Evolutionary conservation across 2,797 vertebrate species (phyloP).

Genomic region (Enteromius argenteus): DNA sequence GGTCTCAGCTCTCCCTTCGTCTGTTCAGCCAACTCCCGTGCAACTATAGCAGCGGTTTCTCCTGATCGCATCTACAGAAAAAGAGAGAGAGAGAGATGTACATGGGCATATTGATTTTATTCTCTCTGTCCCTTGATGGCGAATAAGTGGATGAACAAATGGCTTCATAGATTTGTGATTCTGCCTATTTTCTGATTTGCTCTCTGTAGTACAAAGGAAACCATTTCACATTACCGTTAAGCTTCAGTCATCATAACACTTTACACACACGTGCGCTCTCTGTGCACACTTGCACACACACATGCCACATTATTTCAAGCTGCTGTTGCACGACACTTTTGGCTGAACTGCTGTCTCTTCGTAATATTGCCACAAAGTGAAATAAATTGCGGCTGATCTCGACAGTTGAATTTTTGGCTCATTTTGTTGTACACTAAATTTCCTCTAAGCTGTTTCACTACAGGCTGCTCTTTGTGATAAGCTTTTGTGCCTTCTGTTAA

Average conservation of each 20-base stretch:
- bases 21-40: constrained; percentile 93
- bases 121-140: constrained; percentile 52
- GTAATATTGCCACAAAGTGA: constrained; percentile 26
- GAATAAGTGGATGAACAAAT: constrained; percentile 58
- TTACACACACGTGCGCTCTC: constrained; percentile 38
- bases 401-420: constrained; percentile 39
- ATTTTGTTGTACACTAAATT: constrained; percentile 45
- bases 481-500: constrained; percentile 20
- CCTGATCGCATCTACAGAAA: constrained; percentile 87
- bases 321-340: not conserved
- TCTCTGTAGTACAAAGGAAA: constrained; percentile 47
- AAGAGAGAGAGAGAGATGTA: constrained; percentile 43
- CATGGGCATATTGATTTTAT: constrained; percentile 53
- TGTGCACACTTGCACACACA: constrained; percentile 20
- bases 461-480: constrained; percentile 52
- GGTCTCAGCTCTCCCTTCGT: constrained; percentile 91
- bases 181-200: constrained; percentile 52
- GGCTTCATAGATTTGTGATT: constrained; percentile 61
- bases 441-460: constrained; percentile 44
- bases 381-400: constrained; percentile 44
- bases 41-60: constrained; percentile 96
- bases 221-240: constrained; percentile 46
- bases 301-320: not conserved
- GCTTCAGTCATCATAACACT: constrained; percentile 41
- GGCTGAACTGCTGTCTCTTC: constrained; percentile 6